phyloP scores from a whole-genome alignment of 2,888 invertebrate genomes.

The Diaperis boleti region DNA sequence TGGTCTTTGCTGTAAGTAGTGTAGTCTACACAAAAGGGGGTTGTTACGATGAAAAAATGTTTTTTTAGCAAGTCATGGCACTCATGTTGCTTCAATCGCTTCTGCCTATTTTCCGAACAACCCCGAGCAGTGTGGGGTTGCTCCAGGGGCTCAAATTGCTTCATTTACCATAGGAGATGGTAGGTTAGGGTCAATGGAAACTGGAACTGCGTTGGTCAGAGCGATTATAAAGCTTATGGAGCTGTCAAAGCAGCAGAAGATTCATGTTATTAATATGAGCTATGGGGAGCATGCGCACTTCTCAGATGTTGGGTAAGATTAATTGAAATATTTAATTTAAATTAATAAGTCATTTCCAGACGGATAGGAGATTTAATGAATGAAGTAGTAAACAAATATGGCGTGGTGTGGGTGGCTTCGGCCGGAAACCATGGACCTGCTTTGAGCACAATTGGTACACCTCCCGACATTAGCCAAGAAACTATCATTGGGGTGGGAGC shows the following conservation, averaged over 20 bases:
- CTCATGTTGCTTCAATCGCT: constrained; percentile 97
- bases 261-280: constrained; percentile 97
- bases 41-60: constrained; percentile 1
- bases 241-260: constrained; percentile 68
- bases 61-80: constrained; percentile 89
- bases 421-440: constrained; percentile 97
- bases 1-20: constrained; percentile 89
- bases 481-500: constrained; percentile 94
- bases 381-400: constrained; percentile 91
- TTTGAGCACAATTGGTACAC: constrained; percentile 91
- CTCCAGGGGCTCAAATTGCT: constrained; percentile 95
- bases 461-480: constrained; percentile 85
- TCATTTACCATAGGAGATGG: constrained; percentile 95
- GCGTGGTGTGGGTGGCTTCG: constrained; percentile 92
- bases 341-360: constrained; percentile 67
- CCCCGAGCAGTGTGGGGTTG: constrained; percentile 92
- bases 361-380: constrained; percentile 88
- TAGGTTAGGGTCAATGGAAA: constrained; percentile 95
- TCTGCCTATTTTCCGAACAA: constrained; percentile 89
- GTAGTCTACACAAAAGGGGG: background rate
- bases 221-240: constrained; percentile 92
- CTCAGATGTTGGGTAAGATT: constrained; percentile 85
- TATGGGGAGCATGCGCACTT: constrained; percentile 97
- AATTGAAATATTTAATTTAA: background rate
- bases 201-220: constrained; percentile 91